phyloP scores from a whole-genome alignment of 2,888 invertebrate species.

The Drosophila anceps region DNA sequence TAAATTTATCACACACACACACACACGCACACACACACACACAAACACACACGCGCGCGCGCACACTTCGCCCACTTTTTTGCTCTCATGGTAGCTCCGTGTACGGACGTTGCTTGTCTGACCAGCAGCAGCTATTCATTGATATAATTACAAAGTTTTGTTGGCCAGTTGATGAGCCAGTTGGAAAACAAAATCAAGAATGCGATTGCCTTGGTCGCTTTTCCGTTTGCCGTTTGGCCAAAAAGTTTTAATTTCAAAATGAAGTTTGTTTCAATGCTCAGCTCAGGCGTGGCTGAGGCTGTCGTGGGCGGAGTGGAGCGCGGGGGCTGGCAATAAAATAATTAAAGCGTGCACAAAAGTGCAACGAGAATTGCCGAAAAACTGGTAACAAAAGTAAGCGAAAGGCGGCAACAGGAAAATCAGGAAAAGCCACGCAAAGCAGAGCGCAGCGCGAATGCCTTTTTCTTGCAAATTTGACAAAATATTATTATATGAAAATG shows the following conservation, averaged over 20 bases:
- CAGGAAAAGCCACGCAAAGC: not conserved
- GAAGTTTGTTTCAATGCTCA: slow-evolving; percentile 65
- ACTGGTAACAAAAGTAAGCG: slow-evolving; percentile 68
- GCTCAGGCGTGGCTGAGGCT: slow-evolving; percentile 9
- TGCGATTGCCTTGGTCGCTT: slow-evolving; percentile 62
- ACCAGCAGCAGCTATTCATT: slow-evolving; percentile 56
- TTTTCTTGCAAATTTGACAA: not conserved
- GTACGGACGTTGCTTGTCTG: slow-evolving; percentile 8
- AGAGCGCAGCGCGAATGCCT: slow-evolving; percentile 7
- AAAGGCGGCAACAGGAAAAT: slow-evolving; percentile 32
- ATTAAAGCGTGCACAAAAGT: slow-evolving; percentile 77
- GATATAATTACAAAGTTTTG: slow-evolving; percentile 79
- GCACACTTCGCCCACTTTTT: not conserved
- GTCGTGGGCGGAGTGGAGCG: not conserved
- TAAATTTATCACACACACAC: slow-evolving; percentile 6
- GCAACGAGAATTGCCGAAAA: slow-evolving; percentile 74
- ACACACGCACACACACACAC: not conserved
- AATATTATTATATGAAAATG: slow-evolving; percentile 8
- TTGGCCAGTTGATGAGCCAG: slow-evolving; percentile 75
- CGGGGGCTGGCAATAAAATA: slow-evolving; percentile 70
- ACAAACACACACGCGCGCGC: not conserved
- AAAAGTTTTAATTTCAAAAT: slow-evolving; percentile 77
- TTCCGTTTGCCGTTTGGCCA: slow-evolving; percentile 33
- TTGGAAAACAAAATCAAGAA: slow-evolving; percentile 77
- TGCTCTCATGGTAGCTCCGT: not conserved